Evolutionary conservation across 2,797 vertebrate genomes (phyloP), one percentile per base, ranked within the genome.

Genomic region (Chrysocyon brachyurus): DNA sequence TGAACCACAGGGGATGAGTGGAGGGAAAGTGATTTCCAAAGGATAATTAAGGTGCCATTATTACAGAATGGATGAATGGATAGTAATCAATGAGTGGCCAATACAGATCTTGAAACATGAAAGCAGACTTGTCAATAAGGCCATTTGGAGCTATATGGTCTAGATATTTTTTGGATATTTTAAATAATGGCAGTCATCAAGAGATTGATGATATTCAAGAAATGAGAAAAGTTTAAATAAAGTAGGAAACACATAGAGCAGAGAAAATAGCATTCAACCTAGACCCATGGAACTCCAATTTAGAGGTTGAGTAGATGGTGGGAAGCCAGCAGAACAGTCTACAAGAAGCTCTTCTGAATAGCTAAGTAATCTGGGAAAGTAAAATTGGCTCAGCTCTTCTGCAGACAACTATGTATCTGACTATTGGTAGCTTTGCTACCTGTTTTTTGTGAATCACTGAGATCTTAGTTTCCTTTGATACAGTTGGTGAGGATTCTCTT

Each of bases 311-410:
- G 0, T 75, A 33, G 24, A 21, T 64, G 10, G 56, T 73, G 28
- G n/a, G 64, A 72, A 17, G 46, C n/a, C n/a, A 59, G 40, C 52
- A 61, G 36, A 21, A 40, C 4, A 52, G 2, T 17, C 36, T 79
- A 77, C 9, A 17, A 66, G 59, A 21, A 49, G 16, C 24, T 77
- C 46, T 52, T 52, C 46, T 77, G 26, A 16, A 52, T 52, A 31
- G 73, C 26, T 6, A 15, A 52, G 26, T 77, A 46, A 52, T 19
- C 26, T 77, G 26, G 73, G 24, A 28, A 77, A 52, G 8, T 11
- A 6, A 11, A 0, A 17, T 2, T 19, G 15, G 12, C 2, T 36
- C 0, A 16, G 3, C 6, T 36, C 1, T 52, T 31, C 16, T 19
- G 1, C 5, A 59, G 22, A 36, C 1, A 3, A 2, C 10, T 82